Base-by-base conservation (phyloP, 2,888 invertebrate species). In the Coenonympha arcania region DNA sequence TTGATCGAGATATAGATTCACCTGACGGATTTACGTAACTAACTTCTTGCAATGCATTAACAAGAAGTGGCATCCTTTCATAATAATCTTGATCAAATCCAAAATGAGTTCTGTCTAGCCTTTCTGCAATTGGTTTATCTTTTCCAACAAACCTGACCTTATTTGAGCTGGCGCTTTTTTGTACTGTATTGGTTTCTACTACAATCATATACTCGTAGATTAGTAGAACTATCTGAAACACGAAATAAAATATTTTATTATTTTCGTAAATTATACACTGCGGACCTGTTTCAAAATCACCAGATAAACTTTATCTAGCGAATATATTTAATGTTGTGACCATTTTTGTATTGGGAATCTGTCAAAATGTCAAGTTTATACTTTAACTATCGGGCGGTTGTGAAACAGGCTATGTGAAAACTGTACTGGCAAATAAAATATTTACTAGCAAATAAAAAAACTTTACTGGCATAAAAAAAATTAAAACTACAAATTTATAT, bases 201-300 rank as follows among this genome's bases (percentile, higher is more conserved):
- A 79, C 80, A 73, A 85, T 80, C 65, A 76, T 70, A 65, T 85
- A 82, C 68, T 86, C 86, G 72, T 82, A 86, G 76, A 85, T 83
- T 59, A 86, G 80, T 74, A 86, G 75, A 77, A 85, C 80, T 73
- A 80, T 76, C 85, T 86, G 83, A 47, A 85, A 83, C 62, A 64
- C 65, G 46, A 47, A 47, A 43, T 22, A 19, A n/a, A 19, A 20
- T 11, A 16, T 15, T 33, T 1, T 33, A 33, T n/a, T n/a, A n/a
- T n/a, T n/a, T n/a, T n/a, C n/a, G n/a, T n/a, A n/a, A n/a, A n/a
- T n/a, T n/a, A n/a, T n/a, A n/a, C n/a, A n/a, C n/a, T n/a, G n/a
- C n/a, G n/a, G n/a, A n/a, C n/a, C n/a, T n/a, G n/a, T n/a, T n/a
- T n/a, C n/a, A n/a, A n/a, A n/a, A n/a, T n/a, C n/a, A n/a, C n/a